Base-by-base conservation (phyloP, 30 jellyfish, hydroid and myxozoan species). In the Cassiopea xamachana region DNA sequence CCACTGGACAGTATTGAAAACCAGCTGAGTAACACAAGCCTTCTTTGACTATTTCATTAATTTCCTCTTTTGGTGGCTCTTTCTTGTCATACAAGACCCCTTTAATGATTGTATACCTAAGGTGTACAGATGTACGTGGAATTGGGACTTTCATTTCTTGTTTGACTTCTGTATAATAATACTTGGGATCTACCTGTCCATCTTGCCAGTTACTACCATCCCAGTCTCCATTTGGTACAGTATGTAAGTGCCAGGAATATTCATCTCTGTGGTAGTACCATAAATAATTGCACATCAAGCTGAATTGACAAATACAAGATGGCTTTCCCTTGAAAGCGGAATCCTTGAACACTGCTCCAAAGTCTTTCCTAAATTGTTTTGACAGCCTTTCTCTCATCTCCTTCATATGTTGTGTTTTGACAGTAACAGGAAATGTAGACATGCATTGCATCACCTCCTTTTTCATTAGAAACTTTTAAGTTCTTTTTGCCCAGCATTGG, bases 21-120 rank as follows among this genome's bases (percentile, higher is more conserved):
- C 89, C 93, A n/a, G 78, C 71, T n/a, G 93, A 73, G 48, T 60
- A 69, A 72, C 93, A 86, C 14, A 86, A 49, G 44, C 93, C 93
- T 19, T 47, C 93, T 60, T 77, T 48, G 46, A 86, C 58, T 47
- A 73, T 19, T 1, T 70, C 79, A 16, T 86, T 48, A 3, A 80
- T 47, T 18, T 80, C 60, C 44, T 80, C 16, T 2, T 60, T 15
- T 46, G 89, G 89, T 51, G 89, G 89, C 46, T 46, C 44, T 14
- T 60, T 60, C 27, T 60, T 44, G 10, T 10, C 18, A 16, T 18
- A 43, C 58, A 39, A 27, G 43, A 39, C 62, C 48, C 79, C 79
- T 8, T 80, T 80, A 2, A 73, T 80, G 47, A 14, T 80, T 9
- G 89, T 80, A 61, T 80, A 60, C 13, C 89, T 19, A 27, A 80